Evolutionary conservation across 2,113 vertebrate species (phyloP), one percentile per base, ranked within the genome.

Genomic region (Rhabdomys dilectus): DNA sequence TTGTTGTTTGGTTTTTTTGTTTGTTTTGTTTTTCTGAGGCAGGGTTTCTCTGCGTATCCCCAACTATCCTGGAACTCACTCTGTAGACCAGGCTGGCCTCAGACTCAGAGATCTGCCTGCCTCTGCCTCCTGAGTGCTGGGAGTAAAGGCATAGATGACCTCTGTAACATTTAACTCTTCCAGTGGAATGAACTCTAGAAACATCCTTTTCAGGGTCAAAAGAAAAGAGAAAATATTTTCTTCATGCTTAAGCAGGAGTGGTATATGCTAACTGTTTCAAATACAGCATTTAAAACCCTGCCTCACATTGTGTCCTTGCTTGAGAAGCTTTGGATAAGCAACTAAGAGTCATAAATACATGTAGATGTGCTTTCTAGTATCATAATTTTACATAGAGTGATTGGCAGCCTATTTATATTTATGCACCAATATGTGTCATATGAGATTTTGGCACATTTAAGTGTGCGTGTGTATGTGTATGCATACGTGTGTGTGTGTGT

Each of bases 161-260:
- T 21, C 19, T 60, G 19, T 60, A 60, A 60, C 58, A 60, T 62
- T 82, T 84, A 66, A 73, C 24, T 76, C 39, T 85, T 77, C 73
- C 66, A 84, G 24, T 22, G 42, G 22, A 82, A n/a, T 95, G 36
- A 58, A 53, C 22, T 70, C 51, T 60, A 73, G 82, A 10, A 91
- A 89, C 66, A 94, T 42, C 39, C 11, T 78, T 93, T 94, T 86
- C 42, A 42, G 86, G 78, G 80, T 95, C 82, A 72, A 73, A 89
- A 96, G 66, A 84, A 94, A 82, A 48, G 56, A 89, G 87, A 93
- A 66, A 31, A 90, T 60, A 9, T 4, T 86, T 87, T 91, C 76
- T 78, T 91, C 62, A 11, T 89, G 56, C 78, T 87, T 60, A n/a
- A 89, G 16, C 73, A 36, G 0, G 3, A 24, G 45, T 48, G 0